Conservation (phyloP, 1,140 invertebrate species). For the Pogonomyrmex barbatus region DNA sequence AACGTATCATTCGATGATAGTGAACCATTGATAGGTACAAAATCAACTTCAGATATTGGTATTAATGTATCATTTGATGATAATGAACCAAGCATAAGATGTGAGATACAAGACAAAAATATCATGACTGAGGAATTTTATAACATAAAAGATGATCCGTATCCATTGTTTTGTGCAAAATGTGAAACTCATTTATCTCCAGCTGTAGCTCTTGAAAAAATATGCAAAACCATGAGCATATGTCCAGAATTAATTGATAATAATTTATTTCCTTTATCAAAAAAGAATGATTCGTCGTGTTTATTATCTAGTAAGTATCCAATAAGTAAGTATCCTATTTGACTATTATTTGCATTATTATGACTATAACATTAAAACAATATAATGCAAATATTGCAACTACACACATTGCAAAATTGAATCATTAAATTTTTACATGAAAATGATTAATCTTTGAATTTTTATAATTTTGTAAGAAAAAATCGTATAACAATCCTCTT, state of each 20-base stretch:
- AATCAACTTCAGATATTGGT: slow-evolving; percentile 56
- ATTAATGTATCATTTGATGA: slow-evolving; percentile 58
- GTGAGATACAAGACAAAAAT: slow-evolving; percentile 63
- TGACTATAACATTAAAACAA: no score
- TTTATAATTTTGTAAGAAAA: no score
- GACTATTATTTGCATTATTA: background rate
- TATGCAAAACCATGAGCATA: slow-evolving; percentile 71
- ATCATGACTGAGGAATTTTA: slow-evolving; percentile 74
- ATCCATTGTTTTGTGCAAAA: slow-evolving; percentile 76
- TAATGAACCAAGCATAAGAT: slow-evolving; percentile 14
- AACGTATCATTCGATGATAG: slow-evolving; percentile 58
- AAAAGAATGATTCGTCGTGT: background rate
- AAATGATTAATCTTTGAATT: no score
- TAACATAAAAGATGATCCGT: slow-evolving; percentile 65
- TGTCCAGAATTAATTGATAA: slow-evolving; percentile 56
- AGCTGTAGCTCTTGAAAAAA: slow-evolving; percentile 68
- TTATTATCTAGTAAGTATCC: slow-evolving; percentile 16
- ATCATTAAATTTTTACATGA: no score
- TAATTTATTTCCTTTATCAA: slow-evolving; percentile 25
- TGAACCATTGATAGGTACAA: slow-evolving; percentile 32
- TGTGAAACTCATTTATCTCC: slow-evolving; percentile 67
- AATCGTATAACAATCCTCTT: no score
- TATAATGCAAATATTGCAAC: background rate
- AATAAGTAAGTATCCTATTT: background rate
- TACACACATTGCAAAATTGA: background rate